Conservation (phyloP, 1,140 invertebrate genomes). For the Psilanteris sp. region DNA sequence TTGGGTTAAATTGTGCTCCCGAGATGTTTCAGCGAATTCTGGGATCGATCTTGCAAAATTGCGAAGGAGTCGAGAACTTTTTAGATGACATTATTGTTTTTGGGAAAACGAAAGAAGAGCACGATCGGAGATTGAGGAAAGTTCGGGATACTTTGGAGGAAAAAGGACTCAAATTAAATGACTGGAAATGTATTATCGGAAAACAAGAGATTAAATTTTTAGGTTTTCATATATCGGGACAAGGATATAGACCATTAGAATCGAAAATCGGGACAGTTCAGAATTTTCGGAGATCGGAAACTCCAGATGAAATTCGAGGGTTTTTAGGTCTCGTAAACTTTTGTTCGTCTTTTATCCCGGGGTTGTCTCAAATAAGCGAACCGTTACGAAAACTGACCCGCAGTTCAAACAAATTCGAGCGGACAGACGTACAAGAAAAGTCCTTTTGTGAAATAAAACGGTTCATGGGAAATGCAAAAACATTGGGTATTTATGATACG, state of each 20-base stretch:
- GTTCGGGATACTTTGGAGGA: background rate
- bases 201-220: conserved; percentile 62
- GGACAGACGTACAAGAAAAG: background rate
- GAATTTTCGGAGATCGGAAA: conserved; percentile 36
- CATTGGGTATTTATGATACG: conserved; percentile 7
- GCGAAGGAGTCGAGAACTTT: conserved; percentile 45
- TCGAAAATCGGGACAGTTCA: conserved; percentile 58
- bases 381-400: conserved; percentile 62
- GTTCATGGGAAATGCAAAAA: background rate
- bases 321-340: conserved; percentile 70
- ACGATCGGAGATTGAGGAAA: conserved; percentile 45
- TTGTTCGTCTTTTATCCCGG: conserved; percentile 67
- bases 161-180: conserved; percentile 23
- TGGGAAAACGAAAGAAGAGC: conserved; percentile 63
- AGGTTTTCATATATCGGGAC: conserved; percentile 60
- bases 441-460: conserved; percentile 6
- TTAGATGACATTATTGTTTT: conserved; percentile 72
- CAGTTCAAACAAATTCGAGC: conserved; percentile 17
- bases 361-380: conserved; percentile 64
- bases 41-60: conserved; percentile 45
- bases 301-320: conserved; percentile 63
- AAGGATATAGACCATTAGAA: conserved; percentile 62
- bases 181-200: conserved; percentile 6
- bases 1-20: conserved; percentile 63
- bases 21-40: conserved; percentile 41